phyloP scores from a whole-genome alignment of 2,113 vertebrate species.

The Ctenomys sociabilis region DNA sequence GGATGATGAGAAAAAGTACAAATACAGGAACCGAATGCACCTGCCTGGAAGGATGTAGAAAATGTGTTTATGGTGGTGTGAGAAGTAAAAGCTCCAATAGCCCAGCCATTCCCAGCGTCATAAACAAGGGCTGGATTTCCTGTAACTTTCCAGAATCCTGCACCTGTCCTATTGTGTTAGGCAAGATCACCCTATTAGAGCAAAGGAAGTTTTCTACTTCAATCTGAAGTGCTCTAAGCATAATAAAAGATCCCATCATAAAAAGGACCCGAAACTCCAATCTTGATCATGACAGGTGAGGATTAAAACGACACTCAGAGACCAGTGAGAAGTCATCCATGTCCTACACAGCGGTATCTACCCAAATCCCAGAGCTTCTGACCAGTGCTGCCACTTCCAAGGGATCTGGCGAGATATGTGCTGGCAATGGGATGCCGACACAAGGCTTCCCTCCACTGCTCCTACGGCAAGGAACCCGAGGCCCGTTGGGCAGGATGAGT shows the following conservation, averaged over 20 bases:
- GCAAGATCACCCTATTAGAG: background rate
- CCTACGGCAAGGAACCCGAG: background rate
- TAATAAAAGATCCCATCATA: background rate
- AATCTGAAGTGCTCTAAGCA: background rate
- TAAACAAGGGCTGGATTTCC: background rate
- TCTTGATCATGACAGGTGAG: background rate
- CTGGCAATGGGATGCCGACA: too few relatives aligned
- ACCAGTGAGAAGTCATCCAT: background rate
- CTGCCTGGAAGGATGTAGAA: background rate
- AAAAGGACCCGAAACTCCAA: background rate
- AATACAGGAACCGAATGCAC: too few relatives aligned
- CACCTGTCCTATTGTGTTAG: background rate
- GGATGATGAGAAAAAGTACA: too few relatives aligned
- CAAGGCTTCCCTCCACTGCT: background rate
- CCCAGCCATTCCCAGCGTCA: background rate
- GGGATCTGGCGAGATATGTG: background rate
- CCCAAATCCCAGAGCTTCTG: background rate
- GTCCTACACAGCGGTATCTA: background rate
- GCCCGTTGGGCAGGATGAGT: background rate
- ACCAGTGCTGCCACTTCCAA: background rate
- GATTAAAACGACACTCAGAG: background rate
- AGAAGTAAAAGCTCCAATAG: background rate
- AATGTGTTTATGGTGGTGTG: background rate
- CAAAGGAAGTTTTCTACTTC: background rate
- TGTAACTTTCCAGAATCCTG: background rate